A percentile compares a stretch with the other conserved stretches of the same genome.
Conservation (phyloP, 2,797 vertebrate species). For the Smutsia gigantea region DNA sequence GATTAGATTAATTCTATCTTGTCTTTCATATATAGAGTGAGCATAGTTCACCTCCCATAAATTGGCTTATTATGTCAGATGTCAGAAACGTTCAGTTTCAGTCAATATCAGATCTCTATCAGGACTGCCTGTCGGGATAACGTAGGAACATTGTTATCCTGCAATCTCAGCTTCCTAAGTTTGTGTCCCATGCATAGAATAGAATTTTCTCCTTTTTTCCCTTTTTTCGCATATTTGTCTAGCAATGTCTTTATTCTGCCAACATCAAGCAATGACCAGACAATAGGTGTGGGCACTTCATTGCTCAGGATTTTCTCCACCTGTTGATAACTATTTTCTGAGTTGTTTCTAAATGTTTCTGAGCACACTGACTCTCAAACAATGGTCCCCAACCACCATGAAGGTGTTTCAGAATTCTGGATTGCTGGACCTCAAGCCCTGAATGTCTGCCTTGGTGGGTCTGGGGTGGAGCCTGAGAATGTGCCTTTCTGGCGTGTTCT, state of each 20-base stretch:
- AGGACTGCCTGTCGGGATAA: not conserved
- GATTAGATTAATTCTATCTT: not conserved
- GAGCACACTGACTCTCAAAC: not conserved
- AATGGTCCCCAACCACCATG: fast-evolving
- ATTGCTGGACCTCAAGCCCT: fast-evolving
- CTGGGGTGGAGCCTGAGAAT: not conserved
- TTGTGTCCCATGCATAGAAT: not conserved
- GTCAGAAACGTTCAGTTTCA: not conserved
- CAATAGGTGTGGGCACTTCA: not conserved
- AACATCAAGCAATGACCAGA: not conserved
- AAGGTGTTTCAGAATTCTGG: not conserved
- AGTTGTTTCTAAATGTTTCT: not conserved
- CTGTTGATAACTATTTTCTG: not conserved
- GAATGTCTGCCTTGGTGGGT: not conserved
- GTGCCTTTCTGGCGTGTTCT: not conserved
- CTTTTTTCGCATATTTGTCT: not conserved
- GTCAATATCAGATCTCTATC: not conserved
- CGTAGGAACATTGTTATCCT: not conserved
- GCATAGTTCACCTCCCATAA: not conserved
- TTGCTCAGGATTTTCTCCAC: not conserved
- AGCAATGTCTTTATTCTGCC: not conserved
- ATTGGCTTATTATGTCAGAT: not conserved
- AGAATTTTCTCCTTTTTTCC: not conserved
- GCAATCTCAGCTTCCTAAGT: not conserved
- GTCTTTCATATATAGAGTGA: not conserved